phyloP scores from a whole-genome alignment of 1,140 invertebrate genomes.

The Orchesella cincta region DNA sequence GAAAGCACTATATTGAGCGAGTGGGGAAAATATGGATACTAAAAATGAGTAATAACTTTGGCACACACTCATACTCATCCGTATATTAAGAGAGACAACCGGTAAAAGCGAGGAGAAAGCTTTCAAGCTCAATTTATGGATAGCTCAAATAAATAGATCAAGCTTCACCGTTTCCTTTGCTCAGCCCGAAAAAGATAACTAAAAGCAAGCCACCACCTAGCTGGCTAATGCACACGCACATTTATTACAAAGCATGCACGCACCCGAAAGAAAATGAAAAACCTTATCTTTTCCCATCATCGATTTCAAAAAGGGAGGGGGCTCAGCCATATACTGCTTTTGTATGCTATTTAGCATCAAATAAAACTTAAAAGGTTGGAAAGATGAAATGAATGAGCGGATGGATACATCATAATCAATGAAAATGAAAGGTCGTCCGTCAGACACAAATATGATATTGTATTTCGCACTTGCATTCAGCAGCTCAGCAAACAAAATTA shows the following conservation, averaged over 20 bases:
- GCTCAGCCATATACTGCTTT: background rate
- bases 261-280: too few species aligned
- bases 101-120: slow-evolving; percentile 28
- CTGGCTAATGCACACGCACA: background rate
- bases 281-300: background rate
- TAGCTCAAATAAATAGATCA: background rate
- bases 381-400: background rate
- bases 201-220: background rate
- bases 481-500: background rate
- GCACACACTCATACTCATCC: background rate
- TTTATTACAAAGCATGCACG: too few species aligned
- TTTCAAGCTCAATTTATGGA: slow-evolving; percentile 22
- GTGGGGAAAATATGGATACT: background rate
- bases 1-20: background rate
- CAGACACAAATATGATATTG: background rate
- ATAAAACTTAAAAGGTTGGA: background rate
- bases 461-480: background rate
- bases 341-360: background rate
- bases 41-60: slow-evolving; percentile 5
- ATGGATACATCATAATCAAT: slow-evolving; percentile 7
- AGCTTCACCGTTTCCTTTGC: background rate
- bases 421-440: slow-evolving; percentile 12
- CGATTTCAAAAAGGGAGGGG: background rate
- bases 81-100: slow-evolving; percentile 14
- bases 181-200: background rate